phyloP scores from a whole-genome alignment of 2,113 vertebrate genomes.

The Chaetodon trifascialis region DNA sequence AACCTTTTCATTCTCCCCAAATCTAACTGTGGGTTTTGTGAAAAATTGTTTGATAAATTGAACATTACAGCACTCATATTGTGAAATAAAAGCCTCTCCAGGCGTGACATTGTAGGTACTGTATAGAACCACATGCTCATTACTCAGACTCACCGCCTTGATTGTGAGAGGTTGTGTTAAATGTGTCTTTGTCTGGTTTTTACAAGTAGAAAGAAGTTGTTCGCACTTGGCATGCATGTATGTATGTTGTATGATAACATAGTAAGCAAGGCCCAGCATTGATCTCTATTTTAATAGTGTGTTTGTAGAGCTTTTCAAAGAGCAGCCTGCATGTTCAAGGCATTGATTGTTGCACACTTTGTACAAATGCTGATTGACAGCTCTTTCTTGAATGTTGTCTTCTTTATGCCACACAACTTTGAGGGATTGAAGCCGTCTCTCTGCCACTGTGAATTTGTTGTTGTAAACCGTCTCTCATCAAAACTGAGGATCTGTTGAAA shows the following conservation, averaged over 20 bases:
- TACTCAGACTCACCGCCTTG: conserved; percentile 38
- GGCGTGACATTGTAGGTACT: neutral
- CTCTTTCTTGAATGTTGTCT: conserved; percentile 55
- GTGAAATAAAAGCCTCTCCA: conserved; percentile 27
- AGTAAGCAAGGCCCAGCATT: conserved; percentile 59
- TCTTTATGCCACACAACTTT: conserved; percentile 58
- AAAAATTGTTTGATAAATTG: conserved; percentile 1
- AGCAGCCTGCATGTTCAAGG: conserved; percentile 39
- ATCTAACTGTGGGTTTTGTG: conserved; percentile 8
- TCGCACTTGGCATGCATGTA: conserved; percentile 48
- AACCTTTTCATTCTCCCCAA: conserved; percentile 7
- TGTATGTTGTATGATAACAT: conserved; percentile 67
- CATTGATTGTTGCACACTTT: conserved; percentile 60
- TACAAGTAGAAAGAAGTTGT: conserved; percentile 64
- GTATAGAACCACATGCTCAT: conserved; percentile 25
- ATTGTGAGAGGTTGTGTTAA: conserved; percentile 43
- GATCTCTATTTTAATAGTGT: conserved; percentile 65
- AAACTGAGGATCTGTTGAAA: conserved; percentile 50
- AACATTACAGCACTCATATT: conserved; percentile 23
- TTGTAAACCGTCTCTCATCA: conserved; percentile 56
- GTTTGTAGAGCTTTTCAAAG: conserved; percentile 71
- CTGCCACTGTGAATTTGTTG: conserved; percentile 48
- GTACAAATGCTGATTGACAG: conserved; percentile 75
- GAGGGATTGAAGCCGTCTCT: conserved; percentile 39
- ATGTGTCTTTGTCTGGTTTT: conserved; percentile 65